phyloP scores from a whole-genome alignment of 2,888 invertebrate genomes.

The Alloplasta piceator region DNA sequence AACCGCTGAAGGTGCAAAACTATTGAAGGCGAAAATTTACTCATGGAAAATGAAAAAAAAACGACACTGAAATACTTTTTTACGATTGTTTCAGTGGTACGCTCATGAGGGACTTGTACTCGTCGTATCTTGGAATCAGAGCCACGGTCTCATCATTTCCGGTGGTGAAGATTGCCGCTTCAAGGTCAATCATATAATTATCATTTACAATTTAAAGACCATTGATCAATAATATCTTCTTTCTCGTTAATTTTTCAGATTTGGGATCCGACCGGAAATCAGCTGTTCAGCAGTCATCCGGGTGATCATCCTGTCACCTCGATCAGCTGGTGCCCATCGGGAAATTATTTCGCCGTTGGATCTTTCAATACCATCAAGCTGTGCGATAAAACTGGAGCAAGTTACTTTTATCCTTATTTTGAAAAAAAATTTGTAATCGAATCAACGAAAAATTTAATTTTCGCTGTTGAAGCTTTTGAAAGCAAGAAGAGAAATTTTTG shows the following conservation, averaged over 20 bases:
- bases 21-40: conserved; percentile 18
- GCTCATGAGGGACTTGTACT: conserved; percentile 97
- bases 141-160: conserved; percentile 95
- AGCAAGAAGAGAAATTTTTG: too few relatives aligned
- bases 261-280: conserved; percentile 96
- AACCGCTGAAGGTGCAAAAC: conserved; percentile 87
- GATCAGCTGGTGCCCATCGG: conserved; percentile 95
- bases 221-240: too few relatives aligned
- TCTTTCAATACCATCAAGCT: conserved; percentile 96
- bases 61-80: too few relatives aligned
- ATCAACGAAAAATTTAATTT: too few relatives aligned
- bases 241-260: conserved; percentile 85
- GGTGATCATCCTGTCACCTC: conserved; percentile 97
- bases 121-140: conserved; percentile 97
- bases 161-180: conserved; percentile 98
- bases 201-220: too few relatives aligned
- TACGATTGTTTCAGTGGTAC: conserved; percentile 90
- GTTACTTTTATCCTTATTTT: too few relatives aligned
- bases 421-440: too few relatives aligned
- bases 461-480: too few relatives aligned
- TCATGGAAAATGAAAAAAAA: conserved; percentile 19
- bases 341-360: conserved; percentile 95
- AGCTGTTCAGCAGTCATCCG: conserved; percentile 92
- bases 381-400: conserved; percentile 96
- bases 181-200: conserved; percentile 86